Evolutionary conservation across 2,888 invertebrate genomes (phyloP).

Genomic region (Argynnis bischoffii): DNA sequence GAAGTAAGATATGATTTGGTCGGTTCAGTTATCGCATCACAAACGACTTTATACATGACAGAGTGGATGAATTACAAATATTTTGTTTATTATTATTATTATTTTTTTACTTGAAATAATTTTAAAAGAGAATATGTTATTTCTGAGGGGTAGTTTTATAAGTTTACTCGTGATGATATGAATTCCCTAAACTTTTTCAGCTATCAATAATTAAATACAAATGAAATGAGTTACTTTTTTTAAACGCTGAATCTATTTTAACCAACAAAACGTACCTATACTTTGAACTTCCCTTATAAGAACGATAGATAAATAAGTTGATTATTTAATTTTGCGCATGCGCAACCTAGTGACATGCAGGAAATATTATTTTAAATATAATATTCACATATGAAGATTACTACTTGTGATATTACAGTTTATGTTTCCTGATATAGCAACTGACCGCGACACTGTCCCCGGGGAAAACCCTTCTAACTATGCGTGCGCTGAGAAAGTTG

Average conservation of each 20-base stretch:
- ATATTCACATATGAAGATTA: neutral
- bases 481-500: constrained; percentile 54
- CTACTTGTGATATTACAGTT: too few relatives aligned
- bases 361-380: neutral
- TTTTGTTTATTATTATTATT: constrained; percentile 21
- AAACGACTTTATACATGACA: constrained; percentile 26
- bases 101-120: constrained; percentile 6
- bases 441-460: constrained; percentile 38
- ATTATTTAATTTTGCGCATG: too few relatives aligned
- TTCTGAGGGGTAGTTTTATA: too few relatives aligned
- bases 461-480: constrained; percentile 54
- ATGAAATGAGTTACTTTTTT: too few relatives aligned
- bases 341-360: too few relatives aligned
- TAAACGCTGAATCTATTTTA: too few relatives aligned
- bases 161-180: too few relatives aligned
- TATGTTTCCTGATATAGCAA: constrained; percentile 23
- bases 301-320: too few relatives aligned
- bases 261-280: too few relatives aligned
- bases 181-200: neutral
- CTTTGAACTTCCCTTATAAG: too few relatives aligned
- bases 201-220: too few relatives aligned
- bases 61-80: constrained; percentile 20
- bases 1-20: constrained; percentile 34
- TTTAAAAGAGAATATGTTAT: neutral
- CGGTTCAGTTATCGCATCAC: constrained; percentile 31